phyloP scores from a whole-genome alignment of 2,888 invertebrate genomes.

The Eristalinus sepulchralis region DNA sequence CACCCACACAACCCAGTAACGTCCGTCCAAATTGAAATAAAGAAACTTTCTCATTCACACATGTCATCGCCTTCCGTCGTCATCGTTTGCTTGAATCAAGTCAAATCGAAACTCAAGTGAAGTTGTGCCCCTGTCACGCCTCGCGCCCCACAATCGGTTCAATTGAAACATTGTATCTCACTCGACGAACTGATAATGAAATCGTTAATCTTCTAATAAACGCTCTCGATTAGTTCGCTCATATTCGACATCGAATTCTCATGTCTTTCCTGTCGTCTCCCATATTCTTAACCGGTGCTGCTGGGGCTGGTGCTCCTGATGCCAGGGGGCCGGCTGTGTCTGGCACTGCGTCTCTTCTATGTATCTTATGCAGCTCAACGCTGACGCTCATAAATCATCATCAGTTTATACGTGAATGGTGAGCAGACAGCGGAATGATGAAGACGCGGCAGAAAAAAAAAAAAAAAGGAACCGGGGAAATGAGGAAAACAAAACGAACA shows the following conservation, averaged over 20 bases:
- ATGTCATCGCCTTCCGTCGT: background rate
- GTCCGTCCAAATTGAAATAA: background rate
- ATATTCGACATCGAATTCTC: slow-evolving; percentile 49
- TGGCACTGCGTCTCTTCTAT: background rate
- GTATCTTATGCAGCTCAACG: slow-evolving; percentile 43
- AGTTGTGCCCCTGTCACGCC: background rate
- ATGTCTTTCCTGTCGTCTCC: slow-evolving; percentile 18
- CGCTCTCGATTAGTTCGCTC: slow-evolving; percentile 60
- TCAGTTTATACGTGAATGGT: slow-evolving; percentile 67
- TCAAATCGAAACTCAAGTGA: background rate
- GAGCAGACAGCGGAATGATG: slow-evolving; percentile 50
- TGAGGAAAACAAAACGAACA: slow-evolving; percentile 1
- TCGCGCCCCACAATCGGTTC: slow-evolving; percentile 39
- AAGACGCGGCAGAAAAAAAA: slow-evolving; percentile 11
- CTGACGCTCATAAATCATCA: slow-evolving; percentile 68
- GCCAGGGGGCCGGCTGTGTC: slow-evolving; percentile 6
- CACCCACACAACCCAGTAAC: background rate
- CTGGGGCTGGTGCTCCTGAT: background rate
- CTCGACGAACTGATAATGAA: slow-evolving; percentile 35
- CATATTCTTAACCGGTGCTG: background rate
- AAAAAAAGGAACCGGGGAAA: slow-evolving; percentile 4
- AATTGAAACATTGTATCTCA: slow-evolving; percentile 53
- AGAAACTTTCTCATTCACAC: background rate
- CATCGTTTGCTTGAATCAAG: background rate
- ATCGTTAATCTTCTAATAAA: slow-evolving; percentile 70